Conservation (phyloP, 2,888 invertebrate genomes). For the Hyposoter dolosus region DNA sequence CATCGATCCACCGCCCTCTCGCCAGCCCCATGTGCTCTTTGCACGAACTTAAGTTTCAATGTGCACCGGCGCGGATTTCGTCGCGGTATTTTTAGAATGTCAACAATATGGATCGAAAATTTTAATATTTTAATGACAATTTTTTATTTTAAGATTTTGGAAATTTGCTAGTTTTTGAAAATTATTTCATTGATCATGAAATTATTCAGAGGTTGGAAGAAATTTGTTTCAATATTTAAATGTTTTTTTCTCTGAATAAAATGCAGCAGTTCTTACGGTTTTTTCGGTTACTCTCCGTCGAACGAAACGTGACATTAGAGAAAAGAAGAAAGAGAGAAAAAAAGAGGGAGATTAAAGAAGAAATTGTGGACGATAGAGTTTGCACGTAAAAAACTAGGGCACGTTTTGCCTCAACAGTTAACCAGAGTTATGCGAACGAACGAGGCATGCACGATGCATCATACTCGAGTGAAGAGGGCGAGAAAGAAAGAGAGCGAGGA, state of each 20-base stretch:
- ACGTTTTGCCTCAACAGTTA: slow-evolving; percentile 29
- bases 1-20: slow-evolving; percentile 23
- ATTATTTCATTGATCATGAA: background rate
- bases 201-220: background rate
- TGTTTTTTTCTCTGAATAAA: background rate
- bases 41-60: slow-evolving; percentile 1
- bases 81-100: background rate
- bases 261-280: background rate
- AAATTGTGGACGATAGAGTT: background rate
- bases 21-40: background rate
- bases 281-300: background rate
- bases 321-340: background rate
- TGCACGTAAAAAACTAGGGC: slow-evolving; percentile 43
- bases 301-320: background rate
- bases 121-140: too few species aligned
- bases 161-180: background rate
- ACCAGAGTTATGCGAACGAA: slow-evolving; percentile 33
- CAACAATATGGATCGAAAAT: background rate
- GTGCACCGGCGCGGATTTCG: background rate
- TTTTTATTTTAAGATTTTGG: background rate
- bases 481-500: slow-evolving; percentile 11
- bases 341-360: slow-evolving; percentile 4
- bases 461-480: slow-evolving; percentile 19
- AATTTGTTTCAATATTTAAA: background rate
- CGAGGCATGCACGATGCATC: slow-evolving; percentile 32